These are phyloP conservation scores for Microcebus ravelobensis DNA, from an alignment of 2,113 vertebrate species.

Conservation along the genomic window DNA sequence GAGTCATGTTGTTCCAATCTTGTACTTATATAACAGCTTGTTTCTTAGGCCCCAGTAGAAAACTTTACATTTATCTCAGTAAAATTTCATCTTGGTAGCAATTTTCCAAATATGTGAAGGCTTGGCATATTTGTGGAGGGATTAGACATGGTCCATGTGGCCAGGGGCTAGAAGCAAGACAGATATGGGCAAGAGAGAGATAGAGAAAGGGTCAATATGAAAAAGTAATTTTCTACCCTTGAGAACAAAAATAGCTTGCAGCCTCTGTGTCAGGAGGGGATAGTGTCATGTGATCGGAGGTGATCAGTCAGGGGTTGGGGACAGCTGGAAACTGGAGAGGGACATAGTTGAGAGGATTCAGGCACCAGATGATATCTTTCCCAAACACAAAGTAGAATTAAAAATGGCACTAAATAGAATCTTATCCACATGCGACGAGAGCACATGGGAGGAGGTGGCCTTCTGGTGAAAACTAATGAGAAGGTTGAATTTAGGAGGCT, in stretches of 20 bases:
- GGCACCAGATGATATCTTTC: not conserved
- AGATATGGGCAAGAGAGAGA: not conserved
- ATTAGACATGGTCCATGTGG: constrained; percentile 6
- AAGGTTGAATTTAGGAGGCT: not conserved
- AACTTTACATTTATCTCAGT: constrained; percentile 11
- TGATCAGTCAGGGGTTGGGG: not conserved
- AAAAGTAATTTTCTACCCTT: constrained; percentile 55
- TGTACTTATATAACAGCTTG: not conserved
- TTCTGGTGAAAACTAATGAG: constrained; percentile 35
- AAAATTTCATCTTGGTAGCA: constrained; percentile 39
- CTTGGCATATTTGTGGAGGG: constrained; percentile 36
- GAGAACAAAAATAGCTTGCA: constrained; percentile 46
- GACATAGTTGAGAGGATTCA: not conserved
- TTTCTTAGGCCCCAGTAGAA: constrained; percentile 3
- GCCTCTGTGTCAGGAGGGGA: not conserved
- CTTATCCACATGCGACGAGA: constrained; percentile 29
- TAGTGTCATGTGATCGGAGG: not conserved
- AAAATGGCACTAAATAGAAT: constrained; percentile 9
- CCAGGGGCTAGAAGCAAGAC: not conserved
- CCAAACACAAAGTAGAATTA: constrained; percentile 23
- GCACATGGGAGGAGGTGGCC: not conserved
- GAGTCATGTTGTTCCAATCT: not conserved
- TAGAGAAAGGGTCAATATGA: not conserved
- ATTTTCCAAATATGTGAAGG: constrained; percentile 59
- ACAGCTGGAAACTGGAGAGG: not conserved